Evolutionary conservation across 2,113 vertebrate genomes (phyloP).

Genomic region (Zosterops hypoxanthus): DNA sequence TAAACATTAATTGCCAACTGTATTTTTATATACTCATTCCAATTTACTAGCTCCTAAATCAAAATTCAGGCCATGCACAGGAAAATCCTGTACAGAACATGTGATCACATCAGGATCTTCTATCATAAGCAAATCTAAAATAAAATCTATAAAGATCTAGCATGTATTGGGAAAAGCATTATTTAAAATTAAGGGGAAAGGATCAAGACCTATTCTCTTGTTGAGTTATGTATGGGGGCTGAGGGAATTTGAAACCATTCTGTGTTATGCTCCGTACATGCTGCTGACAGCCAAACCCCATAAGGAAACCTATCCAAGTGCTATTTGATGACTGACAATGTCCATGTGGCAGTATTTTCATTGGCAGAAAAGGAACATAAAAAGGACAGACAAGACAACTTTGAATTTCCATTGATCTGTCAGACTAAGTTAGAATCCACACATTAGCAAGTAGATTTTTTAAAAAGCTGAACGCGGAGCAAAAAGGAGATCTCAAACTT

Average conservation of each 20-base stretch:
- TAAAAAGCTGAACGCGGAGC: neutral
- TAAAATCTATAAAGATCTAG: neutral
- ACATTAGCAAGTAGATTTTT: neutral
- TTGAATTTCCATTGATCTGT: neutral
- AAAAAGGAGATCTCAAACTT: neutral
- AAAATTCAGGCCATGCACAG: neutral
- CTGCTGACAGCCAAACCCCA: neutral
- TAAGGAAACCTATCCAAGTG: neutral
- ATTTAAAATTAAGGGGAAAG: neutral
- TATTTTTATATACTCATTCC: neutral
- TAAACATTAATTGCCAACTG: neutral
- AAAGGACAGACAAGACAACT: neutral
- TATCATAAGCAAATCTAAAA: neutral
- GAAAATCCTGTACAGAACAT: neutral
- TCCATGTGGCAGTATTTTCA: neutral
- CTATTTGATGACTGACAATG: constrained; percentile 2
- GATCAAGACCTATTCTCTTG: neutral
- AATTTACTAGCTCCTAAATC: neutral
- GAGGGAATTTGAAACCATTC: neutral
- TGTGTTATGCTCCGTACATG: neutral
- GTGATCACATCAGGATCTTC: neutral
- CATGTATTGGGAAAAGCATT: neutral
- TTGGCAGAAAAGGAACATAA: neutral
- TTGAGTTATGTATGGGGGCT: neutral
- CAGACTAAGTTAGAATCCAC: neutral